These are phyloP conservation scores for Emmelina monodactyla DNA, from an alignment of 2,888 invertebrate genomes.

Conservation along the genomic window DNA sequence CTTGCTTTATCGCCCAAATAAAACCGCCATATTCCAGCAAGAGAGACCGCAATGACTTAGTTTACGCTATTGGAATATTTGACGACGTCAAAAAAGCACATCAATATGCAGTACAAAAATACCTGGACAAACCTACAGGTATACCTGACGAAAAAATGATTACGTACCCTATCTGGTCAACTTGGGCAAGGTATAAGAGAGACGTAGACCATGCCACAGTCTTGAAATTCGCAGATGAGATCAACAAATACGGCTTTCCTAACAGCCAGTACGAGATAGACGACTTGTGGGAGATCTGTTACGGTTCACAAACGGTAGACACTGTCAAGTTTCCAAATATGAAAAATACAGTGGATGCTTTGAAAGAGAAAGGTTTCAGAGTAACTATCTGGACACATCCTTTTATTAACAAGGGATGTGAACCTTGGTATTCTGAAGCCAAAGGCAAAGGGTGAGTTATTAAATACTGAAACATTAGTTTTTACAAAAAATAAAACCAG, in stretches of 20 bases:
- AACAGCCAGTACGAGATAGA: constrained; percentile 86
- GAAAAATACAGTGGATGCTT: constrained; percentile 59
- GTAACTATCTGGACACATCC: constrained; percentile 89
- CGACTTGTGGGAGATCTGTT: constrained; percentile 86
- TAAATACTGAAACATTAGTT: not conserved
- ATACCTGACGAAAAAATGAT: constrained; percentile 66
- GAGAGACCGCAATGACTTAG: constrained; percentile 43
- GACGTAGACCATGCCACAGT: constrained; percentile 70
- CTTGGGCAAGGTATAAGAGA: constrained; percentile 74
- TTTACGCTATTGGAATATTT: constrained; percentile 69
- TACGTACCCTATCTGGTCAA: constrained; percentile 71
- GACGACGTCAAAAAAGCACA: constrained; percentile 67
- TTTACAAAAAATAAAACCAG: too few species aligned
- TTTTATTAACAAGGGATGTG: constrained; percentile 79
- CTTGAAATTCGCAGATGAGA: constrained; percentile 71
- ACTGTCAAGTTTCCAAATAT: constrained; percentile 75
- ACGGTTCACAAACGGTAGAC: constrained; percentile 81
- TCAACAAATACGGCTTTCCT: constrained; percentile 68
- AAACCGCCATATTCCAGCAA: constrained; percentile 53
- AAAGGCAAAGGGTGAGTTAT: constrained; percentile 56
- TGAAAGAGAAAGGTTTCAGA: constrained; percentile 73
- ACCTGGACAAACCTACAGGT: constrained; percentile 63
- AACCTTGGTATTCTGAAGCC: constrained; percentile 66
- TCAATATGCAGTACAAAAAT: constrained; percentile 65
- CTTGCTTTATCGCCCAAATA: constrained; percentile 60